Evolutionary conservation across 2,113 vertebrate genomes (phyloP), one percentile per base, ranked within the genome.

Genomic region (Calidris pugnax): DNA sequence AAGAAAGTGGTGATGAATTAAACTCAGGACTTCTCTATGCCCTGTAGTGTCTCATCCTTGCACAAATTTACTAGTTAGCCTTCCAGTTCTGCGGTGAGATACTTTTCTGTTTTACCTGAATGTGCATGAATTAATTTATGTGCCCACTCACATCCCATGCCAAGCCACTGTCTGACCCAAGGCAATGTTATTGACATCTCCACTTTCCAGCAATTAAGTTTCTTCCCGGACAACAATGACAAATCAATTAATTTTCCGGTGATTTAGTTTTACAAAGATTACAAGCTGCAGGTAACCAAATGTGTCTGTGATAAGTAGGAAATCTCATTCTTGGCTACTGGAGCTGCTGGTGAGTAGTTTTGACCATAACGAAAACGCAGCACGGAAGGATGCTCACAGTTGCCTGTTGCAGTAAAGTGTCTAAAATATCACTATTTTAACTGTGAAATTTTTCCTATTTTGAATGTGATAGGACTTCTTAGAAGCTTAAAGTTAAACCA

Each of bases 181-280:
- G 41, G 57, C 72, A 89, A 82, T 35, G 23, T 43, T 95, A 89
- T 82, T 93, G 94, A 55, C 53, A 95, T 95, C 78, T 87, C 35
- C 41, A 76, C 62, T 95, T 92, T 89, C 43, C 57, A 96, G 84
- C 84, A 87, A 89, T 79, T 84, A 86, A 60, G 55, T 72, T 93
- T 93, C 69, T 89, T 95, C 57, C 83, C 1, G 5, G 80, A 69
- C 47, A 90, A 67, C 45, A 89, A 48, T 85, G 74, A 72, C 79
- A 92, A 96, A 96, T 95, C 94, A 93, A 95, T 96, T 94, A 96
- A 92, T 87, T 85, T 76, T 81, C 45, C 62, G 53, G 35, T 82
- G 53, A 82, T 91, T 85, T 76, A 55, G 43, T 73, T 95, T 92
- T 76, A 76, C 74, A 95, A 89, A 87, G 66, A 63, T 90, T 94